A percentile compares a stretch with the other conserved stretches of the same genome.
These are phyloP conservation scores for Meloidogyne hapla DNA, from an alignment of 1,140 invertebrate species.

Conservation along the genomic window DNA sequence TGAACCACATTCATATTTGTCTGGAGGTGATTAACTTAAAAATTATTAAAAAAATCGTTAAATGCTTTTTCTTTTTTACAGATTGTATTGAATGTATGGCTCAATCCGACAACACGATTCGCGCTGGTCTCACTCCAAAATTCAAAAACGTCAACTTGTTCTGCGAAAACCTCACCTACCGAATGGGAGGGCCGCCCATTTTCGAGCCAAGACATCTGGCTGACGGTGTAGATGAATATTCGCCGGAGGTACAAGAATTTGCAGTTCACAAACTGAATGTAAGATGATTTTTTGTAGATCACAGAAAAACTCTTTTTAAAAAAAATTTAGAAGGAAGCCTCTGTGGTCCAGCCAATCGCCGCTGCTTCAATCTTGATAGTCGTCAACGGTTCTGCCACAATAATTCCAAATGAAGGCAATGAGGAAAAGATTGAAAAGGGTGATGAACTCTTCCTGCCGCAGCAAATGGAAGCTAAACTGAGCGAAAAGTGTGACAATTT, in stretches of 20 bases:
- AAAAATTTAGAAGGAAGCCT: too few species aligned
- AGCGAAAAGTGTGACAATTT: too few species aligned
- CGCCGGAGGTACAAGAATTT: conserved; percentile 84
- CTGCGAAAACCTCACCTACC: conserved; percentile 79
- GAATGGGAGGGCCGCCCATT: conserved; percentile 70
- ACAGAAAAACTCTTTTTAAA: conserved; percentile 19
- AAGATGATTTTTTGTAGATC: conserved; percentile 7
- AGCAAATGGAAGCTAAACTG: too few species aligned
- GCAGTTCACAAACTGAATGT: conserved; percentile 76
- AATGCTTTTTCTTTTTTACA: conserved; percentile 64
- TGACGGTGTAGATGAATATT: conserved; percentile 74
- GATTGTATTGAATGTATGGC: conserved; percentile 99
- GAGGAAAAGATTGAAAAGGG: too few species aligned
- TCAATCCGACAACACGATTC: conserved; percentile 93
- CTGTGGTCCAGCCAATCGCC: too few species aligned
- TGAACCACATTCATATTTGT: conserved; percentile 95
- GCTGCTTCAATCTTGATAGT: too few species aligned
- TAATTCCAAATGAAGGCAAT: too few species aligned
- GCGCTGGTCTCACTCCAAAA: conserved; percentile 93
- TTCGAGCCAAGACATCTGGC: conserved; percentile 74
- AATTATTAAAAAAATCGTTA: conserved; percentile 28
- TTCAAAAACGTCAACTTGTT: conserved; percentile 89
- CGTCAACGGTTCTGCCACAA: too few species aligned
- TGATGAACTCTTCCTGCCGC: too few species aligned
- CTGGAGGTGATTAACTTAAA: too few species aligned